These are phyloP conservation scores for Heliconius erato DNA, from an alignment of 2,888 invertebrate species.

Conservation along the genomic window DNA sequence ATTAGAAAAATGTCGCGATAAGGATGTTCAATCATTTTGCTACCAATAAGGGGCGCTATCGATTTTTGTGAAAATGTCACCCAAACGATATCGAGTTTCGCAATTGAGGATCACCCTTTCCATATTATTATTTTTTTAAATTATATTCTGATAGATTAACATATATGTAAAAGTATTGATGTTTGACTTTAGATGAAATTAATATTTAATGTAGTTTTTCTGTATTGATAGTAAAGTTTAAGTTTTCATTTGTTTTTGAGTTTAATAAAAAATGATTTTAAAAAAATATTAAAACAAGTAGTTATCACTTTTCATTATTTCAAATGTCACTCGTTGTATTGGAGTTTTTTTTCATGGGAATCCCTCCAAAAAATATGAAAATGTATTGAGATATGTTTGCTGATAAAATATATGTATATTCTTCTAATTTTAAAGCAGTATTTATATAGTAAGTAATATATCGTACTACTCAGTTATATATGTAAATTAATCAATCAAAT, in stretches of 20 bases:
- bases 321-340: too few relatives aligned
- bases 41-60: slow-evolving; percentile 85
- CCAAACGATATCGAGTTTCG: slow-evolving; percentile 76
- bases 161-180: slow-evolving; percentile 5
- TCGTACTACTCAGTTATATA: neutral
- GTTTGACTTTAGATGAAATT: neutral
- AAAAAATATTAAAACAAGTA: neutral
- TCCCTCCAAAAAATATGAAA: too few relatives aligned
- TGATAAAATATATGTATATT: too few relatives aligned
- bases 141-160: slow-evolving; percentile 44
- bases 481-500: neutral
- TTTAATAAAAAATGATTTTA: neutral
- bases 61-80: slow-evolving; percentile 84
- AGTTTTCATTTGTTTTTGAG: neutral
- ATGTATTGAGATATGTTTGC: too few relatives aligned
- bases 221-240: neutral
- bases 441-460: too few relatives aligned
- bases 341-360: too few relatives aligned
- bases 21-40: slow-evolving; percentile 86
- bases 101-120: slow-evolving; percentile 56
- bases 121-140: slow-evolving; percentile 49
- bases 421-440: too few relatives aligned
- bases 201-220: neutral
- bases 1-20: slow-evolving; percentile 86
- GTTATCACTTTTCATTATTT: too few relatives aligned